Percentiles rank a stretch among this genome's conserved stretches.
Evolutionary conservation across 1,140 invertebrate species (phyloP).

Genomic region (Glomeris maerens): DNA sequence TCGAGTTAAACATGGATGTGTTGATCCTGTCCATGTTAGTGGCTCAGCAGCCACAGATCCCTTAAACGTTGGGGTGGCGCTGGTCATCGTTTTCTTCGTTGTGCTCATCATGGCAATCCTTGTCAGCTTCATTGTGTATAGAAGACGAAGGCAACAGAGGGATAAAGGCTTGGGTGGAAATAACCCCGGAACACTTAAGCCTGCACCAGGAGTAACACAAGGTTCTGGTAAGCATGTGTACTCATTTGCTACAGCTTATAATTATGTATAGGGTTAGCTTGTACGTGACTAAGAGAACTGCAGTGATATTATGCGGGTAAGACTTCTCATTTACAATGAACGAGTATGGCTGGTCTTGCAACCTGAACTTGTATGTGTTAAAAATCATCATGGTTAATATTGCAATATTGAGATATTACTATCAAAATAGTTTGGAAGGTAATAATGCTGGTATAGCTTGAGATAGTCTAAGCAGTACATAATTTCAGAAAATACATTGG

Average conservation of each 20-base stretch:
- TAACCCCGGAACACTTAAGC: conserved; percentile 39
- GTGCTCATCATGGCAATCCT: conserved; percentile 73
- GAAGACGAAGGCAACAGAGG: conserved; percentile 63
- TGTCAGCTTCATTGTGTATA: conserved; percentile 75
- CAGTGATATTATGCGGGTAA: too few relatives aligned
- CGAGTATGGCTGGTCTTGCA: too few relatives aligned
- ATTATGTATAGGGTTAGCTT: conserved; percentile 17
- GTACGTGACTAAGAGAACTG: too few relatives aligned
- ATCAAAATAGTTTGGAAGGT: too few relatives aligned
- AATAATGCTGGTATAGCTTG: too few relatives aligned
- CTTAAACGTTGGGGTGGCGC: conserved; percentile 71
- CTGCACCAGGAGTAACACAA: conserved; percentile 47
- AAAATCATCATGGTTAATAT: too few relatives aligned
- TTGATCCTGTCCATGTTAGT: conserved; percentile 41
- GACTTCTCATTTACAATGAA: too few relatives aligned
- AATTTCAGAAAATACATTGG: too few relatives aligned
- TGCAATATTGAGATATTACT: too few relatives aligned
- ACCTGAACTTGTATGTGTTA: too few relatives aligned
- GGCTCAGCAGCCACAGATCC: conserved; percentile 60
- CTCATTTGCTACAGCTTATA: conserved; percentile 17
- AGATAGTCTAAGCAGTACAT: too few relatives aligned
- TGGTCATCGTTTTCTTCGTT: conserved; percentile 88
- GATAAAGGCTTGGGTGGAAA: conserved; percentile 43
- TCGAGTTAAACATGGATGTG: conserved; percentile 34
- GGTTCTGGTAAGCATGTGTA: conserved; percentile 36